Percentiles rank a stretch among this genome's conserved stretches.
Conservation (phyloP, 2,888 invertebrate genomes). For the Pemphredon lugubris region DNA sequence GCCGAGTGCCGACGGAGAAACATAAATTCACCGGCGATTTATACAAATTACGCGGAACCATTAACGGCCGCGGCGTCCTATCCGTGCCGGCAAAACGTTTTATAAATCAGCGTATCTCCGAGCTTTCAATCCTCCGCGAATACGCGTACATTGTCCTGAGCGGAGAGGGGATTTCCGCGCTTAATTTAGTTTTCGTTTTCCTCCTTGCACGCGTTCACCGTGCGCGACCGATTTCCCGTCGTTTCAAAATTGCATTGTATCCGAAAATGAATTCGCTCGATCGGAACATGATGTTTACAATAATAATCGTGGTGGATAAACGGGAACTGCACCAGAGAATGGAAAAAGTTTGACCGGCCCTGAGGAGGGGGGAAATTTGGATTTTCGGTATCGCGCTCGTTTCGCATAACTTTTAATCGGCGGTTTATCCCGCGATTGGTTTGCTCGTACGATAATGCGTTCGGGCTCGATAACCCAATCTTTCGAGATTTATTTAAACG, state of each 20-base stretch:
- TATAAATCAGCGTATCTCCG: constrained; percentile 68
- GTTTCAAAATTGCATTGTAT: constrained; percentile 11
- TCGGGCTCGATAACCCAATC: too few species aligned
- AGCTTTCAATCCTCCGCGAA: constrained; percentile 34
- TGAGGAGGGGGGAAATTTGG: not conserved
- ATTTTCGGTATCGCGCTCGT: not conserved
- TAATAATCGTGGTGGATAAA: not conserved
- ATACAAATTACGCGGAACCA: constrained; percentile 73
- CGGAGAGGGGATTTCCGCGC: constrained; percentile 8
- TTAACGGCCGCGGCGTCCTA: constrained; percentile 65
- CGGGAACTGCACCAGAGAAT: not conserved
- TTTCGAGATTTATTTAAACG: too few species aligned
- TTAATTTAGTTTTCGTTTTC: constrained; percentile 31
- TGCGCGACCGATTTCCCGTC: constrained; percentile 9
- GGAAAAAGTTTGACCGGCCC: not conserved
- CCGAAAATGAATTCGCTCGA: not conserved
- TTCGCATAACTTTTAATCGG: too few species aligned
- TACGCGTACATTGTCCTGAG: not conserved
- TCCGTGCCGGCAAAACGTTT: constrained; percentile 57
- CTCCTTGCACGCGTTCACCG: not conserved
- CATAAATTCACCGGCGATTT: constrained; percentile 72
- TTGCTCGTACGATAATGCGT: too few species aligned
- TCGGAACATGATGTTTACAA: not conserved
- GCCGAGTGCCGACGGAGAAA: constrained; percentile 50
- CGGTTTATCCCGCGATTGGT: too few species aligned